phyloP scores from a whole-genome alignment of 1,140 invertebrate genomes.

The Brachionus rotundiformis region DNA sequence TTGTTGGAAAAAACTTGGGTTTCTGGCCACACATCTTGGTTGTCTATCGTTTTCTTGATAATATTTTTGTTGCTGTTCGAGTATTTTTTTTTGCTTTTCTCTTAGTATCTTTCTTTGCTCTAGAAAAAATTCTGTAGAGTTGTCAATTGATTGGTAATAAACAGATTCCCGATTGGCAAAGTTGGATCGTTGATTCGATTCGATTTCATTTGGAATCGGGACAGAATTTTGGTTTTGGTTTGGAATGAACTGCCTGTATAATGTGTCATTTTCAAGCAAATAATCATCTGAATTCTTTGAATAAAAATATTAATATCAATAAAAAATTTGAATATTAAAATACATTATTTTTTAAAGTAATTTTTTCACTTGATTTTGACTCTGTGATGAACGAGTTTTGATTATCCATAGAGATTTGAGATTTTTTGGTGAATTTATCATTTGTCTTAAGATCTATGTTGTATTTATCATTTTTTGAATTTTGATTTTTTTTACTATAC shows the following conservation, averaged over 20 bases:
- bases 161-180: conserved; percentile 38
- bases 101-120: conserved; percentile 25
- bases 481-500: conserved; percentile 3
- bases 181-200: not conserved
- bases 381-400: not conserved
- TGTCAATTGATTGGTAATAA: conserved; percentile 43
- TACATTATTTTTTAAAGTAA: not conserved
- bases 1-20: not conserved
- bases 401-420: not conserved
- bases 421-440: not conserved
- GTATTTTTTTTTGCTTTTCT: conserved; percentile 33
- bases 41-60: conserved; percentile 8
- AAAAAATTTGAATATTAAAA: not conserved
- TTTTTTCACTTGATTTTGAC: not conserved
- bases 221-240: not conserved
- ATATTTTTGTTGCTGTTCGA: conserved; percentile 47
- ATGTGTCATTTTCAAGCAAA: conserved; percentile 35
- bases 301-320: not conserved
- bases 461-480: not conserved
- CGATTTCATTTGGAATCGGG: not conserved
- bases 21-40: not conserved
- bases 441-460: not conserved
- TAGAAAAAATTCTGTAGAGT: not conserved
- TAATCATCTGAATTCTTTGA: not conserved
- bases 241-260: conserved; percentile 33